A percentile compares a stretch with the other conserved stretches of the same genome.
These are phyloP conservation scores for Phenganax stokvisi DNA, from an alignment of 92 coral and sea anemone species.

Conservation along the genomic window DNA sequence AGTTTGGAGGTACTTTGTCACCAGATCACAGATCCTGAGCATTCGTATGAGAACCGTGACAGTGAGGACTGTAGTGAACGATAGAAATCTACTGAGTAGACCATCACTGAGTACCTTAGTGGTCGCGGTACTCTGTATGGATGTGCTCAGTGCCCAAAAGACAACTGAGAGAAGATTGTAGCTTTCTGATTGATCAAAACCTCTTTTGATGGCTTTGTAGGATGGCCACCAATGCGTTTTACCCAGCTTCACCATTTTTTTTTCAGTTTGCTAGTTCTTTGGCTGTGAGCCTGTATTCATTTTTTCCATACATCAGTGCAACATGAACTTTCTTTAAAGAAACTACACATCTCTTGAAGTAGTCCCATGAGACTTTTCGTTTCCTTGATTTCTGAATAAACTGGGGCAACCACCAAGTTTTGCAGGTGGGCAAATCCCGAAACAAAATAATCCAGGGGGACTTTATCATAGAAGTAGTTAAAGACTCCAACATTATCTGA, in stretches of 20 bases:
- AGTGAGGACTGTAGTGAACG: too few relatives aligned
- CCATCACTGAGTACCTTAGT: too few relatives aligned
- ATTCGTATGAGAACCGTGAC: not conserved
- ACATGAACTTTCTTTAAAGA: not conserved
- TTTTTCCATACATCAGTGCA: not conserved
- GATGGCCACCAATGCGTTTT: not conserved
- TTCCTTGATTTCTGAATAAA: not conserved
- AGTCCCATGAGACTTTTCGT: not conserved
- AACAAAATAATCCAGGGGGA: not conserved
- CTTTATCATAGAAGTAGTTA: not conserved
- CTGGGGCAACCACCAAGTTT: not conserved
- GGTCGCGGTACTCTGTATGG: too few relatives aligned
- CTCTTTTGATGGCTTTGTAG: not conserved
- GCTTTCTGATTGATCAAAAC: not conserved
- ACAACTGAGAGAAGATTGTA: not conserved
- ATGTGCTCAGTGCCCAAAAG: not conserved
- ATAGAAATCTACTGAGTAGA: too few relatives aligned
- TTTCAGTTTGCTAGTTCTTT: not conserved
- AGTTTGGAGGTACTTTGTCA: not conserved
- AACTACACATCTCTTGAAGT: not conserved
- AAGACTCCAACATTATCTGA: not conserved
- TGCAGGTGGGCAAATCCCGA: not conserved
- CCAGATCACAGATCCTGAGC: not conserved
- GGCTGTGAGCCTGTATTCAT: not conserved
- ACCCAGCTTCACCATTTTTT: not conserved